phyloP scores from a whole-genome alignment of 1,140 invertebrate species.

The Achatina immaculata region DNA sequence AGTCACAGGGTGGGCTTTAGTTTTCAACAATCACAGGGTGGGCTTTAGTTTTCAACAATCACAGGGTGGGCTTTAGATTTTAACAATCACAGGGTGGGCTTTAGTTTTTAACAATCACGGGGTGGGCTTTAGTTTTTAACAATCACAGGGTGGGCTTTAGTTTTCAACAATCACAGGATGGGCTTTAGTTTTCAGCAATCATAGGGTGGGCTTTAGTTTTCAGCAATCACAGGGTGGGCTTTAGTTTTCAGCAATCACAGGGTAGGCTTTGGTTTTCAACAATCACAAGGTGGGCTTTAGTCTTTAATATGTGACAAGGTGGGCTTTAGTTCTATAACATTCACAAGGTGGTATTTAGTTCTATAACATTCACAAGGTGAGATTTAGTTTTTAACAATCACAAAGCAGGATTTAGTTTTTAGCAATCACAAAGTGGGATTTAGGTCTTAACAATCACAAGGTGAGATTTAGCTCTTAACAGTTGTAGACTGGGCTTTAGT shows the following conservation, averaged over 20 bases:
- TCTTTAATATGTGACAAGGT: too few relatives aligned
- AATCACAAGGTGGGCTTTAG: too few relatives aligned
- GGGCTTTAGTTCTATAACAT: too few relatives aligned
- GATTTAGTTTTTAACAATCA: slow-evolving; percentile 1
- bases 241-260: too few relatives aligned
- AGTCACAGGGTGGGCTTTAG: not conserved
- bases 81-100: not conserved
- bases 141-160: too few relatives aligned
- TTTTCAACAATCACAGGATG: too few relatives aligned
- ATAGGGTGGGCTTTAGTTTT: too few relatives aligned
- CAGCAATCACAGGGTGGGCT: too few relatives aligned
- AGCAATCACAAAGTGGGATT: not conserved
- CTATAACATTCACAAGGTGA: not conserved
- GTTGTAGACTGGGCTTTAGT: not conserved
- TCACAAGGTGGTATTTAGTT: too few relatives aligned
- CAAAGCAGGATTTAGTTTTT: not conserved
- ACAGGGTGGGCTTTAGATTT: not conserved
- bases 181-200: too few relatives aligned
- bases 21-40: not conserved
- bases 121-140: too few relatives aligned
- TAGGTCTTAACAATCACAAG: not conserved
- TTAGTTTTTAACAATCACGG: not conserved
- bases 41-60: not conserved
- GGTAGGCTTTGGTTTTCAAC: too few relatives aligned
- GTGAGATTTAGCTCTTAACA: not conserved